A percentile compares a stretch with the other conserved stretches of the same genome.
These are phyloP conservation scores for Penaeus chinensis DNA, from an alignment of 1,140 invertebrate genomes.

Conservation along the genomic window DNA sequence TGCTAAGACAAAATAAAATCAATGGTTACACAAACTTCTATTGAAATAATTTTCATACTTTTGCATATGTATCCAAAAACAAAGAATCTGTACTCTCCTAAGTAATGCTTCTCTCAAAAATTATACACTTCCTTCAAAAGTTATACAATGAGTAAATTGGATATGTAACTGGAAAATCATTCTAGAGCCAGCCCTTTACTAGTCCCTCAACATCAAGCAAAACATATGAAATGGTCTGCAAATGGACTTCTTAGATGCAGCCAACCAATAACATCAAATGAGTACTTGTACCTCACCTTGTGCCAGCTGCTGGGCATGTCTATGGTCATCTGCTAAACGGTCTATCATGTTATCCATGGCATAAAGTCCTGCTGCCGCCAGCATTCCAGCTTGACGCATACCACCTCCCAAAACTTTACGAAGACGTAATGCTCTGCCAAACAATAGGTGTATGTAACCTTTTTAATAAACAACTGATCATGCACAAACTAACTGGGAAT, in stretches of 20 bases:
- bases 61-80: neutral
- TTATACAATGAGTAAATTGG: too few species aligned
- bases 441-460: neutral
- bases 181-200: too few species aligned
- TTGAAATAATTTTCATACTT: neutral
- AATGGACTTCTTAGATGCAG: too few species aligned
- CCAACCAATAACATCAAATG: too few species aligned
- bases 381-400: slow-evolving; percentile 88
- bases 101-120: too few species aligned
- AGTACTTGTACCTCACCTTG: neutral
- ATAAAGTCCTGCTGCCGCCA: slow-evolving; percentile 88
- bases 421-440: slow-evolving; percentile 77
- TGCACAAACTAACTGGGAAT: too few species aligned
- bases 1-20: slow-evolving; percentile 25
- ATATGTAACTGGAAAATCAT: too few species aligned
- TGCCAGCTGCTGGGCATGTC: slow-evolving; percentile 34
- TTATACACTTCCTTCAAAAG: too few species aligned
- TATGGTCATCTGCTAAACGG: slow-evolving; percentile 39
- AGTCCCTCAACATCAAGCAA: too few species aligned
- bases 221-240: too few species aligned
- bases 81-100: too few species aligned
- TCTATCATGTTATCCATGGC: slow-evolving; percentile 47
- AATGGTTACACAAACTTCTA: neutral
- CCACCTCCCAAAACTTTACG: slow-evolving; percentile 91
- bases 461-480: too few species aligned